These are phyloP conservation scores for Promerops cafer DNA, from an alignment of 2,113 vertebrate species.

Conservation along the genomic window DNA sequence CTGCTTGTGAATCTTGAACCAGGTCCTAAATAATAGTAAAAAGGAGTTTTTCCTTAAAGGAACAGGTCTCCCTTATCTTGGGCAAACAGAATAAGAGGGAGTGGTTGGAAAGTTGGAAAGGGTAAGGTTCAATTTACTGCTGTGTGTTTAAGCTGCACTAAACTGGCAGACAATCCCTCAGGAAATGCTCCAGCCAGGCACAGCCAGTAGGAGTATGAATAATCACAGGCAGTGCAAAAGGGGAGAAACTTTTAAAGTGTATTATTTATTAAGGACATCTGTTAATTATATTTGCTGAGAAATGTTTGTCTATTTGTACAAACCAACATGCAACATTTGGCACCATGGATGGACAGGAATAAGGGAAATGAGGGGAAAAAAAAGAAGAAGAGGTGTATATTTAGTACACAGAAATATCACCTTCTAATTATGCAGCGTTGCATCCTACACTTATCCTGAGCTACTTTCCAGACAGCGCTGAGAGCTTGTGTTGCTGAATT, in stretches of 20 bases:
- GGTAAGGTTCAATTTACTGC: not conserved
- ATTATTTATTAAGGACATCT: not conserved
- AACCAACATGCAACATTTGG: not conserved
- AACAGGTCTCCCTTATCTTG: not conserved
- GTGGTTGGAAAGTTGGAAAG: slow-evolving; percentile 1
- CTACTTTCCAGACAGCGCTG: not conserved
- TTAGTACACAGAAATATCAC: not conserved
- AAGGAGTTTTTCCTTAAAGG: not conserved
- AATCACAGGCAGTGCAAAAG: not conserved
- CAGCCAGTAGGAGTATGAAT: not conserved
- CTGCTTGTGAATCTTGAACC: not conserved
- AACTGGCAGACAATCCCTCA: not conserved
- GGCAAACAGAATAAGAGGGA: slow-evolving; percentile 1
- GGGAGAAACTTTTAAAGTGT: not conserved
- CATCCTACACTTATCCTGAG: not conserved
- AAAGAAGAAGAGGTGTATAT: not conserved
- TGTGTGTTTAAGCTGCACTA: not conserved
- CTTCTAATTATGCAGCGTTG: not conserved
- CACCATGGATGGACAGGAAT: not conserved
- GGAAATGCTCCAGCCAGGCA: not conserved
- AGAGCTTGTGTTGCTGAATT: not conserved
- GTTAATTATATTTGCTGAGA: not conserved
- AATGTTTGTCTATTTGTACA: not conserved
- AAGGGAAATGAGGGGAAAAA: not conserved
- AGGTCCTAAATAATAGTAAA: not conserved